A percentile compares a stretch with the other conserved stretches of the same genome.
These are phyloP conservation scores for Halcyon leucocephala DNA, from an alignment of 2,797 vertebrate genomes.

Conservation along the genomic window DNA sequence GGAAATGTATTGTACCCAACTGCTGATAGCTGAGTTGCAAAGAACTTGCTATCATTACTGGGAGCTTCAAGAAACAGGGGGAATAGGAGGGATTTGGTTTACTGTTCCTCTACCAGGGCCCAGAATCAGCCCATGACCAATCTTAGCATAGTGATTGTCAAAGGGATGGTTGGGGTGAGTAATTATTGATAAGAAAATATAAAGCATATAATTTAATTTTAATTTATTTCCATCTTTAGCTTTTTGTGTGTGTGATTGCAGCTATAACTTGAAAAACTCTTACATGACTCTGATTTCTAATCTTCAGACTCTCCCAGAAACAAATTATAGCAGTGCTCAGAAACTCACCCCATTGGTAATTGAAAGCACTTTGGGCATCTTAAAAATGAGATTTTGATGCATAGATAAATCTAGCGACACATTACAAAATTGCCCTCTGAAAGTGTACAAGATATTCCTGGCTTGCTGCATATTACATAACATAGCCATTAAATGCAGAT, in stretches of 20 bases:
- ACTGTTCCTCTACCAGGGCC: not conserved
- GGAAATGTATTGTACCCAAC: not conserved
- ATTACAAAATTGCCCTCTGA: slow-evolving; percentile 46
- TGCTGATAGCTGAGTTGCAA: fast-evolving
- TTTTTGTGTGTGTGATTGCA: not conserved
- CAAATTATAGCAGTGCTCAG: slow-evolving; percentile 38
- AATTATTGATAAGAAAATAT: slow-evolving; percentile 42
- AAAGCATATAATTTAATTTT: slow-evolving; percentile 34
- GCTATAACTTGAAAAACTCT: slow-evolving; percentile 1
- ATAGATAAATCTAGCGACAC: slow-evolving; percentile 50
- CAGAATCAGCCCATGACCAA: not conserved
- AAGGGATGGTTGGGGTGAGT: not conserved
- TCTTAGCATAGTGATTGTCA: not conserved
- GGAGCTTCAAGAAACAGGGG: not conserved
- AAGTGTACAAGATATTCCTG: slow-evolving; percentile 41
- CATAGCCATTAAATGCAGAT: slow-evolving; percentile 72
- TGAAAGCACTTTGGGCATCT: slow-evolving; percentile 56
- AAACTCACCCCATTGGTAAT: slow-evolving; percentile 46
- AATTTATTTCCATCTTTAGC: slow-evolving; percentile 18
- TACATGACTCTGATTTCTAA: slow-evolving; percentile 32
- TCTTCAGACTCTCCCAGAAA: not conserved
- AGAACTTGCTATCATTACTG: not conserved
- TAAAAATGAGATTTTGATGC: slow-evolving; percentile 69
- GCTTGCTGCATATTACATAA: slow-evolving; percentile 73
- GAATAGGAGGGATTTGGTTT: not conserved